phyloP scores from a whole-genome alignment of 2,888 invertebrate genomes.

The Galerucella nymphaeae region DNA sequence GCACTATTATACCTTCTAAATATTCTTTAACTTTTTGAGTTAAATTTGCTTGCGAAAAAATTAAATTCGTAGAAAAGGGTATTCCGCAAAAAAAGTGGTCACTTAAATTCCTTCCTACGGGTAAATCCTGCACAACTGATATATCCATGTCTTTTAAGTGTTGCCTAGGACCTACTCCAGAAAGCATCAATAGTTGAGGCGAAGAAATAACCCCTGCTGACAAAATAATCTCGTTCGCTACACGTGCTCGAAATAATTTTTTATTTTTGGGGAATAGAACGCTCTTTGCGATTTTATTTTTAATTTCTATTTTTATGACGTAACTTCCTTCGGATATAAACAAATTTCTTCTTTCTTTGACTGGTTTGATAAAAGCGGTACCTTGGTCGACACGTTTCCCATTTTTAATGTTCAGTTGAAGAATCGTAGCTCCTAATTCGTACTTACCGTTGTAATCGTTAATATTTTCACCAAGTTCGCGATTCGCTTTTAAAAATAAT shows the following conservation, averaged over 20 bases:
- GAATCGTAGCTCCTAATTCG: slow-evolving; percentile 73
- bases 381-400: slow-evolving; percentile 81
- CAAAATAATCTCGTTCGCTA: slow-evolving; percentile 79
- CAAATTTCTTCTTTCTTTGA: slow-evolving; percentile 72
- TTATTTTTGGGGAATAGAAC: slow-evolving; percentile 75
- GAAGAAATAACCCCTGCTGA: slow-evolving; percentile 84
- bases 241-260: slow-evolving; percentile 60
- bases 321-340: slow-evolving; percentile 76
- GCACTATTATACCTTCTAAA: too few species aligned
- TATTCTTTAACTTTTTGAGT: slow-evolving; percentile 68
- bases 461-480: slow-evolving; percentile 74
- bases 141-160: slow-evolving; percentile 72
- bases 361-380: slow-evolving; percentile 79
- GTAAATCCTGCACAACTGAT: slow-evolving; percentile 72
- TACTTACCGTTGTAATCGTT: slow-evolving; percentile 76
- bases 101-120: slow-evolving; percentile 81
- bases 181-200: slow-evolving; percentile 68
- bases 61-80: slow-evolving; percentile 75
- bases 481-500: slow-evolving; percentile 52
- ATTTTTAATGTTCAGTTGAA: slow-evolving; percentile 74
- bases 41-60: slow-evolving; percentile 49
- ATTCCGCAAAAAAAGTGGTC: slow-evolving; percentile 79
- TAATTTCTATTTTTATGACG: slow-evolving; percentile 71
- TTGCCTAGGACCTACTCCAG: slow-evolving; percentile 63
- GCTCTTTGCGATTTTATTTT: slow-evolving; percentile 71